Evolutionary conservation across 2,797 vertebrate species (phyloP).

Genomic region (Oreortyx pictus): DNA sequence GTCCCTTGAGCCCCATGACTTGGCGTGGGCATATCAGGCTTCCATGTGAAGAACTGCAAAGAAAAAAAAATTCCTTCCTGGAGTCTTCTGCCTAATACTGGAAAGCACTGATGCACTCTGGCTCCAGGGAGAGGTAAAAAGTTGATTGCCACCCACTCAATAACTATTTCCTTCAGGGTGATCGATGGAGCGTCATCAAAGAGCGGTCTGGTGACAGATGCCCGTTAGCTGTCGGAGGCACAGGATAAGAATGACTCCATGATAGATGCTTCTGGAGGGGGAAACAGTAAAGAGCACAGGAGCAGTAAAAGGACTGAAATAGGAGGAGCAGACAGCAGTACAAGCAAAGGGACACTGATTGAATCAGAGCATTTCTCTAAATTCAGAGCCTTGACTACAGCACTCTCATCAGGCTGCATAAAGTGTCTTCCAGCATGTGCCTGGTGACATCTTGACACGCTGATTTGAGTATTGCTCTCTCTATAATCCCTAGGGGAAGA

Average conservation of each 20-base stretch:
- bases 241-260: neutral
- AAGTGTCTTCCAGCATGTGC: neutral
- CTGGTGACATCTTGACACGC: slow-evolving; percentile 52
- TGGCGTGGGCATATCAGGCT: rapidly evolving
- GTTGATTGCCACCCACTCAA: slow-evolving; percentile 63
- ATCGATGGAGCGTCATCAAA: slow-evolving; percentile 17
- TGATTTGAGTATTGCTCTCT: slow-evolving; percentile 44
- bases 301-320: slow-evolving; percentile 1
- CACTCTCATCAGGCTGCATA: rapidly evolving
- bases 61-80: slow-evolving; percentile 23
- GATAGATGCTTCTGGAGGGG: neutral
- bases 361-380: neutral
- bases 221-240: neutral
- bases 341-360: neutral
- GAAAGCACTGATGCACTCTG: slow-evolving; percentile 5
- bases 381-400: neutral
- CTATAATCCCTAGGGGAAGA: slow-evolving; percentile 27
- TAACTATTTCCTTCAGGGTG: slow-evolving; percentile 62
- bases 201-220: neutral
- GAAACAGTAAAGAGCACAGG: neutral
- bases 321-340: neutral
- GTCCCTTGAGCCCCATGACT: neutral
- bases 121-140: slow-evolving; percentile 61
- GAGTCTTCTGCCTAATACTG: slow-evolving; percentile 10
- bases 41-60: rapidly evolving